Base-by-base conservation (phyloP, 1,140 invertebrate species). In the Mactra quadrangularis region DNA sequence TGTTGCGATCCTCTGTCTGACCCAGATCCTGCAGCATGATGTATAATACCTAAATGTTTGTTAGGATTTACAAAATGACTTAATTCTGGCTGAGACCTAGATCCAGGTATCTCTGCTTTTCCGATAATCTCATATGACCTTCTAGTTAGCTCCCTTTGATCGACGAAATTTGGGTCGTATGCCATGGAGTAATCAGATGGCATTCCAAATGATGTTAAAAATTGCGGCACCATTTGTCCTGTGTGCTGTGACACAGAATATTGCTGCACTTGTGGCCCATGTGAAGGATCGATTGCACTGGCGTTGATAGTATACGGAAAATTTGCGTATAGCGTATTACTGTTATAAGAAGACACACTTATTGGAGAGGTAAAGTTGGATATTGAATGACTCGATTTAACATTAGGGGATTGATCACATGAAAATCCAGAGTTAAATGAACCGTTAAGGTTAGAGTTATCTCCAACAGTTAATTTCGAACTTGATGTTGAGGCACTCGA, bases 51-150 rank as follows among this genome's bases (percentile, higher is more conserved):
- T 35, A 75, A 38, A n/a, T 59, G 60, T 74, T 85, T 81, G 29
- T 59, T 79, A 52, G 82, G 86, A 33, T 87, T 84, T 62, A 60
- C 81, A 60, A 89, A 79, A 62, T 92, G 86, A 27, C 92, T 92
- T 66, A 94, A 89, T 87, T 97, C 96, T 1, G 96, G 96, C 87
- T 97, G 96, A 6, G 97, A 98, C 85, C 96, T 95, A 22, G 97
- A 97, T 6, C 88, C 76, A 15, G 87, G 81, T 15, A 90, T 79
- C 41, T 88, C 85, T 7, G 76, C 86, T 27, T 85, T 87, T 27
- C 87, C 86, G 22, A 91, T 77, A 31, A 83, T 71, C 87, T 92
- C 88, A 62, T 87, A 88, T 7, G 90, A 88, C 38, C 89, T 70
- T 31, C 88, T 83, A 22, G 90, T 77, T 60, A 57, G 35, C 45